Evolutionary conservation across 1,140 invertebrate species (phyloP), one percentile per base, ranked within the genome.

Genomic region (Eupristina koningsbergeri): DNA sequence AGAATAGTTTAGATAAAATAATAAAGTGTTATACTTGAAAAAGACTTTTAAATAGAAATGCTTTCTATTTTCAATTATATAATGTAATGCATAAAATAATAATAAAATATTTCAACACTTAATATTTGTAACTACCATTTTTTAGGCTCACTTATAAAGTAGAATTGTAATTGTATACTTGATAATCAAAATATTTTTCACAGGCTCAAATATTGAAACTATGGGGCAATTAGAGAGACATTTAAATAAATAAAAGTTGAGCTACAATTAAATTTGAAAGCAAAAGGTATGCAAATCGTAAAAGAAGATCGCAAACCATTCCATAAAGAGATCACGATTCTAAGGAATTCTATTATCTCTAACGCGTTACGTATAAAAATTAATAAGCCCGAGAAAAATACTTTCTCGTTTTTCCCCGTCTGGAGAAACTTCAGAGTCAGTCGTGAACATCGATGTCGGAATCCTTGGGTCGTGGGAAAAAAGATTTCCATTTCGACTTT

Each of bases 341-440:
- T 50, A 45, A 50, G n/a, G 5, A 61, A 77, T 9, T 71, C 41
- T 39, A 71, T 71, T 39, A 71, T n/a, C 1, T n/a, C 67, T 41
- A 9, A 3, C 5, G 75, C 50, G 19, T 34, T 61, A 50, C 31
- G 6, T 67, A 36, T 1, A 61, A 82, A 64, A 82, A 64, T 75
- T 63, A 82, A 82, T 67, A 76, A 82, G 53, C 22, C 36, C 19
- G 11, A 76, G 41, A 58, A 82, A 76, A 67, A 82, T 53, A 76
- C 31, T 67, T 26, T 13, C 19, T 34, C 41, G n/a, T 19, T 31
- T 39, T 11, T 64, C n/a, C 26, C 31, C 26, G 9, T n/a, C 26
- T 9, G n/a, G 13, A 31, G 19, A 74, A 74, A 47, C 22, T 29
- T 74, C 15, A 47, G 39, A 47, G 9, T 45, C 13, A 19, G 36